Base-by-base conservation (phyloP, 2,888 invertebrate genomes). In the Sialis fuliginosa region DNA sequence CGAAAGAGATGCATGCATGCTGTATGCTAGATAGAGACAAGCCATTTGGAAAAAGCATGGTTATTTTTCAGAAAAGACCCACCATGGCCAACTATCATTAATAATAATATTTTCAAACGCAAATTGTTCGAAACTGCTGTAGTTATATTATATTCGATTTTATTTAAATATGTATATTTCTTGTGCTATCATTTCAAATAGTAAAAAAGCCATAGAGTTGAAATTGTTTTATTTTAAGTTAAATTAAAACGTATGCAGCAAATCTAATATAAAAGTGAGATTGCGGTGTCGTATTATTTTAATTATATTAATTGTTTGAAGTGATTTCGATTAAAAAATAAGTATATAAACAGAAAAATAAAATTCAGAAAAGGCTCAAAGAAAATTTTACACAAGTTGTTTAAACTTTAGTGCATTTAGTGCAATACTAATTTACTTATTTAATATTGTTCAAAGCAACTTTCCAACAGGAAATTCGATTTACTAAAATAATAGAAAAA, bases 61-160 rank as follows among this genome's bases (percentile, higher is more conserved):
- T 76, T 22, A 22, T 22, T 22, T 22, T 76, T 75, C 76, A 76
- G 76, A 76, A 76, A 76, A 76, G 76, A 75, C 75, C 75, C 75
- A 73, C 74, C 74, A 62, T 60, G 62, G 73, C 72, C 73, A 74
- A 74, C 72, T 73, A 72, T 22, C 4, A 22, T 22, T 22, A 22
- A 22, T 22, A 22, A 72, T 71, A 66, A 62, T 47, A 47, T 49
- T 49, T 44, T 10, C n/a, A 37, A 10, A 37, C 12, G 12, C 12
- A 37, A 10, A 37, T 37, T 37, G 12, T 37, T 37, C 12, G 12
- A 10, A 37, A 10, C 12, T 37, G 12, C 37, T 37, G n/a, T 12
- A 10, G 7, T 37, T 37, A 37, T 5, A 37, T 10, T 37, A 10
- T 12, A 37, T 37, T 37, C 37, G 12, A 22, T 22, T 37, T 37